Base-by-base conservation (phyloP, 1,140 invertebrate species). In the Hylaeus anthracinus region DNA sequence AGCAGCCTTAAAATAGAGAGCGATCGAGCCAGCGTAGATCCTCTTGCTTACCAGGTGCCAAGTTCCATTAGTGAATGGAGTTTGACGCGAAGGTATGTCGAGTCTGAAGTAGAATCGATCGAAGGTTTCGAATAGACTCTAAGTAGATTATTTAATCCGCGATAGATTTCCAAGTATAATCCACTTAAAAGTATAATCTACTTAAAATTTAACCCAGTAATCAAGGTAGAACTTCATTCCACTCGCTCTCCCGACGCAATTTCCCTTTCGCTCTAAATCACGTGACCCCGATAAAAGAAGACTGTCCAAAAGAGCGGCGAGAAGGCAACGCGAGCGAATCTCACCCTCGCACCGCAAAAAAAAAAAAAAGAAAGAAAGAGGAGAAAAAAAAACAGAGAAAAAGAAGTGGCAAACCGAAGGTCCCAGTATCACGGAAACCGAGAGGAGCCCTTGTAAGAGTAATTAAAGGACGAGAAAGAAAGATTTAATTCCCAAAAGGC, bases 401-500 rank as follows among this genome's bases (percentile, higher is more conserved):
- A 72, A 51, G 55, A 55, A 15, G 58, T 39, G 69, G 3, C n/a
- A 65, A 81, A 69, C 72, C 43, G 55, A 60, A 77, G 65, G 45
- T 60, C 5, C n/a, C 37, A 9, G 74, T 70, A 77, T 77, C 61
- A 1, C 43, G 70, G 61, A 73, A 48, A 79, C 51, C 51, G 56
- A 65, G 14, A 61, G 76, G 71, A 58, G 73, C 61, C 61, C 77
- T 72, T 79, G 79, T 80, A 75, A 73, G 63, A 80, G 79, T 80
- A 80, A 80, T 80, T 80, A 80, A 80, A 80, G 64, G 79, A 80
- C 71, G 79, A 67, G 73, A 81, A 72, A 80, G 65, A 72, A 65
- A 81, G 66, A 84, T 80, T 80, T 80, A 75, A 80, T 80, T 80
- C 79, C 79, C 79, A 65, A 76, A 81, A 81, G 80, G 60, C 56